A percentile compares a stretch with the other conserved stretches of the same genome.
Evolutionary conservation across 1,140 invertebrate genomes (phyloP).

Genomic region (Dolichoris vasculosae): DNA sequence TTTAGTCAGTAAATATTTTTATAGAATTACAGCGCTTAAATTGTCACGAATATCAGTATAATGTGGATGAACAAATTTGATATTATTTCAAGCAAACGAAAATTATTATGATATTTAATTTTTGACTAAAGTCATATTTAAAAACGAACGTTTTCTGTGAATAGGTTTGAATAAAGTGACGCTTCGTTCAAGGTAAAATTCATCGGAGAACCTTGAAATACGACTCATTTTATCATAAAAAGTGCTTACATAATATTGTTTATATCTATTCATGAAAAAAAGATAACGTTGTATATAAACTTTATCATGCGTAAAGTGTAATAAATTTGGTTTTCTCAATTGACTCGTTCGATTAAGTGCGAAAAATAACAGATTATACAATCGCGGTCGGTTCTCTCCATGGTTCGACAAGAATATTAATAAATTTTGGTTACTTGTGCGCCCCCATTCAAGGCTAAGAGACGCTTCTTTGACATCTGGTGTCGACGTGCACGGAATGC

Average conservation of each 20-base stretch:
- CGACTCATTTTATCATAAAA: not conserved
- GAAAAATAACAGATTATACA: not conserved
- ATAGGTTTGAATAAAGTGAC: no score
- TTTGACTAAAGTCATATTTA: no score
- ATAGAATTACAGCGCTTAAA: no score
- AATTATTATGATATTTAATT: no score
- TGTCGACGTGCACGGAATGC: slow-evolving; percentile 33
- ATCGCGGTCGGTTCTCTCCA: not conserved
- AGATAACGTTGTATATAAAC: not conserved
- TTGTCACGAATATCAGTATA: no score
- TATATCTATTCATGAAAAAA: no score
- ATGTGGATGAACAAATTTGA: no score
- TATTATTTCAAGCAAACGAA: no score
- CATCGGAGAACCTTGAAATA: no score
- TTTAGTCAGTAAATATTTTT: no score
- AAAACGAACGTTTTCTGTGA: no score
- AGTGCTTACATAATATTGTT: not conserved
- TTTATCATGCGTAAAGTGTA: not conserved
- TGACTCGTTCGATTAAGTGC: slow-evolving; percentile 25
- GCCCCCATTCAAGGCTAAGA: not conserved
- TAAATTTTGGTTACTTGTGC: slow-evolving; percentile 4
- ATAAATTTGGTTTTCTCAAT: slow-evolving; percentile 15
- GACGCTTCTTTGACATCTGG: slow-evolving; percentile 6
- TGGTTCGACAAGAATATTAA: not conserved
- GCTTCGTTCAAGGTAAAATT: no score